A percentile compares a stretch with the other conserved stretches of the same genome.
These are phyloP conservation scores for Silurus meridionalis DNA, from an alignment of 2,113 vertebrate genomes.

Conservation along the genomic window DNA sequence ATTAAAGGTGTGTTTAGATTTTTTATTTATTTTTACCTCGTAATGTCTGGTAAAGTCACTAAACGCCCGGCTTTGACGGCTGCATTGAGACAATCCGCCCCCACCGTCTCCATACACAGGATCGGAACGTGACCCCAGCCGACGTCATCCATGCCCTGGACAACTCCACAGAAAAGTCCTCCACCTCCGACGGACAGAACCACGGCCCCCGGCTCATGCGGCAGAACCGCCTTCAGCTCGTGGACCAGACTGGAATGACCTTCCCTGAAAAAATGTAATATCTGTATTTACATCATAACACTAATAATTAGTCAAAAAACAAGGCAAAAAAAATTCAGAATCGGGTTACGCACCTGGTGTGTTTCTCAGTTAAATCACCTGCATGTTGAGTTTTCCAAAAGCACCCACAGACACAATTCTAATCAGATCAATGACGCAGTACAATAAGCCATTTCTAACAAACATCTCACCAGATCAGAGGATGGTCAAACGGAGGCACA, in stretches of 20 bases:
- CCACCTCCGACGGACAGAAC: slow-evolving; percentile 77
- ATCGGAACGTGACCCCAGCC: slow-evolving; percentile 75
- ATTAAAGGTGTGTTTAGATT: not conserved
- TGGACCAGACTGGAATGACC: slow-evolving; percentile 71
- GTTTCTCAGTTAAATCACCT: no score
- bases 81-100: slow-evolving; percentile 75
- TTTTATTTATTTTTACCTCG: slow-evolving; percentile 65
- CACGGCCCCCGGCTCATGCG: slow-evolving; percentile 72
- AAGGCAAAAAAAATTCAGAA: not conserved
- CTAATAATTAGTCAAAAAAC: not conserved
- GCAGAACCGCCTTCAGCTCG: slow-evolving; percentile 68
- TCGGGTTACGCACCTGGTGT: not conserved
- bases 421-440: not conserved
- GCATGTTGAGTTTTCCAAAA: not conserved
- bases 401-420: not conserved
- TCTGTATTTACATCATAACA: not conserved
- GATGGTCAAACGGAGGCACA: slow-evolving; percentile 76
- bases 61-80: slow-evolving; percentile 67
- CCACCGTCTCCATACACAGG: slow-evolving; percentile 76
- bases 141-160: slow-evolving; percentile 70
- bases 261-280: slow-evolving; percentile 61
- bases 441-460: not conserved
- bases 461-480: slow-evolving; percentile 73
- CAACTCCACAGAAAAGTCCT: slow-evolving; percentile 77
- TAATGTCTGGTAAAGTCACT: slow-evolving; percentile 77